Evolutionary conservation across 2,113 vertebrate species (phyloP), one percentile per base, ranked within the genome.

Genomic region (Tragulus kanchil): DNA sequence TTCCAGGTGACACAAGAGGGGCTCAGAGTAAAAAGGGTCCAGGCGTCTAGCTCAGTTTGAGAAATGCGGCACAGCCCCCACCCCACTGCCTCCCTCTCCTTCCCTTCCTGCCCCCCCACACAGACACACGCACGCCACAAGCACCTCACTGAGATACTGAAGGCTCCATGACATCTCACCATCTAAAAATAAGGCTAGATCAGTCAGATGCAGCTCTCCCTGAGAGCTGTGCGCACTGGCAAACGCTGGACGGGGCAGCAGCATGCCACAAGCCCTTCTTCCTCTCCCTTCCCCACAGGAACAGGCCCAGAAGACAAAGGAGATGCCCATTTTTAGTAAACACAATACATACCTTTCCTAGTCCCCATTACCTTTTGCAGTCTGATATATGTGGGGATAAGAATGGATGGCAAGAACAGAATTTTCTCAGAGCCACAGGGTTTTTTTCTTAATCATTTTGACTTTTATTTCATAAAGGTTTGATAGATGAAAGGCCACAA

Each of bases 381-480:
- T 3, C 73, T 78, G 42, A 84, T 45, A 25, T 15, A 15, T 15
- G 15, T 45, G 54, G 16, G 21, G 7, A 4, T 17, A 25, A 78
- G 5, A 23, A 59, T 11, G 23, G 10, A 56, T 0, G 6, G 62
- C 12, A 91, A 69, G 50, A 64, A 83, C 12, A 62, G 54, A 88
- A 64, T 78, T 19, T 10, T 58, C 78, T 58, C 31, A 36, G 6
- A 71, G 61, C 21, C 23, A 69, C 23, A 13, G 3, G 50, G 15
- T 78, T 17, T 36, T 26, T 50, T 69, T 92, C 19, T 26, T 25
- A 31, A 52, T 65, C 69, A 56, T n/a, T 50, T 56, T 87, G 56
- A 83, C 50, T 77, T 93, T 91, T 82, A 75, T 19, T 90, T 71
- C 52, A 94, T 82, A 82, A 61, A 85, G 19, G 36, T 45, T 17